Base-by-base conservation (phyloP, 1,140 invertebrate species). In the Ctenoplectra terminalis region DNA sequence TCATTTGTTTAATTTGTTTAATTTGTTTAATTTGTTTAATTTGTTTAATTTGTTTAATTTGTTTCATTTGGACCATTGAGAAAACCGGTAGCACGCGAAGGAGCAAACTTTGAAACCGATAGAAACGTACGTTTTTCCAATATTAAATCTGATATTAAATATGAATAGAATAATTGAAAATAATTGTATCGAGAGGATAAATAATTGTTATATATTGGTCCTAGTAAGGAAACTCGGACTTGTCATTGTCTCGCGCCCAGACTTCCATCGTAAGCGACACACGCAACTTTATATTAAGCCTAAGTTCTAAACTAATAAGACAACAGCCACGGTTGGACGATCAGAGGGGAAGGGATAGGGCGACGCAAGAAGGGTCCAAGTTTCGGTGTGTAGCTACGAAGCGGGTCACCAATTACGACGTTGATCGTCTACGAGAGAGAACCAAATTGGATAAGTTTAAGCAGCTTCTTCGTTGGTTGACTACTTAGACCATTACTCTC, bases 261-360 rank as follows among this genome's bases (percentile, higher is more conserved):
- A 79, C 81, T 83, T 86, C 54, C 84, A 81, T 86, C 84, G 74
- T 71, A 61, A 76, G 72, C 73, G 85, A 86, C 86, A 84, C 84
- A 82, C 86, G 86, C 81, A 82, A 87, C 86, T 87, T 86, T 87
- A 83, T 83, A 82, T 82, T 86, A 86, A 87, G 86, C 83, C 79
- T 89, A 89, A 89, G 89, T 90, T 90, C 87, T 67, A 88, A 90
- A 90, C 89, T 90, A 89, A 90, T 90, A 90, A 90, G 87, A 80
- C 83, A 86, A 87, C 84, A 87, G 31, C 17, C 40, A 72, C 13
- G 84, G 46, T 54, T 60, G 61, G 81, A 86, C 71, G 85, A 87
- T 87, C 85, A 56, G 46, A 48, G 67, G 20, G 20, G 9, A 29
- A n/a, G 48, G 13, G 31, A 43, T 46, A 50, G 63, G 46, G 66